phyloP scores from a whole-genome alignment of 2,888 invertebrate genomes.

The Sialis fuliginosa region DNA sequence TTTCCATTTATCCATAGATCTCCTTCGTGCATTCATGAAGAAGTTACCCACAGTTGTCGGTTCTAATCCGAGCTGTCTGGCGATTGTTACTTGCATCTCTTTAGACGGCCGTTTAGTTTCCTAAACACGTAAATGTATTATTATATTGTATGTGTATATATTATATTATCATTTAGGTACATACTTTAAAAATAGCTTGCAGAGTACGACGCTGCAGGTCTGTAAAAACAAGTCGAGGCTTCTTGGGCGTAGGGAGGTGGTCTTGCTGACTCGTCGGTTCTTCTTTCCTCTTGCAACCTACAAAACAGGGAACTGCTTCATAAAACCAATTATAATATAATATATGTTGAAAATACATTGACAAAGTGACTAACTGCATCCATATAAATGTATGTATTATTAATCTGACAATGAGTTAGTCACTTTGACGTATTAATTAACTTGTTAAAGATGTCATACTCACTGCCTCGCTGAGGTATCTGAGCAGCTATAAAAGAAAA shows the following conservation, averaged over 20 bases:
- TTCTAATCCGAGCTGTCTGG: slow-evolving; percentile 87
- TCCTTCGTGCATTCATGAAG: slow-evolving; percentile 99
- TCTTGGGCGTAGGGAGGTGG: slow-evolving; percentile 87
- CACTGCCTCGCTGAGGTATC: slow-evolving; percentile 79
- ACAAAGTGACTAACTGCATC: slow-evolving; percentile 7
- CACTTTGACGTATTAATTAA: too few species aligned
- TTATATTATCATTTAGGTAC: too few species aligned
- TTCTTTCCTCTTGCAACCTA: slow-evolving; percentile 93
- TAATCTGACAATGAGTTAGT: too few species aligned
- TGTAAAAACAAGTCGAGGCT: slow-evolving; percentile 99
- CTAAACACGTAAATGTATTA: too few species aligned
- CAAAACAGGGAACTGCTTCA: slow-evolving; percentile 6
- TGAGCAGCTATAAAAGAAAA: slow-evolving; percentile 57
- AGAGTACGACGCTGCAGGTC: slow-evolving; percentile 99
- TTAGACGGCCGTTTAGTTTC: slow-evolving; percentile 98
- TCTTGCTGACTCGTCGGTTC: slow-evolving; percentile 62
- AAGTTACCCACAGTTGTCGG: slow-evolving; percentile 98
- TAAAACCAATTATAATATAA: too few species aligned
- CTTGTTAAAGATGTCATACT: slow-evolving; percentile 29
- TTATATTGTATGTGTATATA: too few species aligned
- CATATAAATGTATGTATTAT: too few species aligned
- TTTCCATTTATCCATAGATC: slow-evolving; percentile 97
- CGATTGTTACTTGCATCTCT: slow-evolving; percentile 99
- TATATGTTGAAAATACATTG: slow-evolving; percentile 9
- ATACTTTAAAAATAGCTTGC: slow-evolving; percentile 99